Conservation (phyloP, 2,113 vertebrate genomes). For the Tapirus terrestris region DNA sequence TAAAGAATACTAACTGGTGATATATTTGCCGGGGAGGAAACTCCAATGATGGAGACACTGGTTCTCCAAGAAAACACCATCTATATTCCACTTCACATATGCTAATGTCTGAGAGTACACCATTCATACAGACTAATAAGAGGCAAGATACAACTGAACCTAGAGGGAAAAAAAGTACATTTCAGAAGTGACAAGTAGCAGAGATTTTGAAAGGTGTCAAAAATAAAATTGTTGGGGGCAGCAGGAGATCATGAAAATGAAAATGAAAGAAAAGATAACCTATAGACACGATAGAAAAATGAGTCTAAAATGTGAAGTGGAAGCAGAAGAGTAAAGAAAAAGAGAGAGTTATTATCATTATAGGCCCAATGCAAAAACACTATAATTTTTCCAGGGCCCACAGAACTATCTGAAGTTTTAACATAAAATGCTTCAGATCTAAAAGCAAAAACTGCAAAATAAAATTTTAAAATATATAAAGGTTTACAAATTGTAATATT, state of each 20-base stretch:
- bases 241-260: not conserved
- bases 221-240: not conserved
- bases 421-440: not conserved
- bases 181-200: not conserved
- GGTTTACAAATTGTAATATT: not conserved
- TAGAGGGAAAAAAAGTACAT: not conserved
- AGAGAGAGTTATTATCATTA: not conserved
- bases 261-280: not conserved
- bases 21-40: not conserved
- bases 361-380: not conserved
- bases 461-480: slow-evolving; percentile 6
- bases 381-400: not conserved
- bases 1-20: not conserved
- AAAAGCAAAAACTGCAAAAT: not conserved
- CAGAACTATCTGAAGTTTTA: not conserved
- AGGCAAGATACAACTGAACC: not conserved
- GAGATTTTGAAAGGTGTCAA: not conserved
- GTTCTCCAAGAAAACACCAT: not conserved
- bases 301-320: not conserved
- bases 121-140: not conserved
- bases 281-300: not conserved
- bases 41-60: accelerated
- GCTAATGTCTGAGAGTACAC: not conserved
- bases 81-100: not conserved
- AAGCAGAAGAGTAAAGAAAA: not conserved